Conservation (phyloP, 2,797 vertebrate genomes). For the Moxostoma hubbsi region DNA sequence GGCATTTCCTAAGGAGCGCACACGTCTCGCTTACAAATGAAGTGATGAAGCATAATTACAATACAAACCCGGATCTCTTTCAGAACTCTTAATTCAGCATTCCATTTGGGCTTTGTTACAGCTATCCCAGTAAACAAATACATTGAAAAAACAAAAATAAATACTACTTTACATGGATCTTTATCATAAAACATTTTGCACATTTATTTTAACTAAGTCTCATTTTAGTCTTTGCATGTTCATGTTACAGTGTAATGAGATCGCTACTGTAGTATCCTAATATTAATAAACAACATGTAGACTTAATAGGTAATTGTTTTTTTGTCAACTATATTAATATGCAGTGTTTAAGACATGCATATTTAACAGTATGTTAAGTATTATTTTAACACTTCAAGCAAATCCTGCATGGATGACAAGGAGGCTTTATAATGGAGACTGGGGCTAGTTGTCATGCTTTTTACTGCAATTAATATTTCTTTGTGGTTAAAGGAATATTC, state of each 20-base stretch:
- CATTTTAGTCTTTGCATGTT: not conserved
- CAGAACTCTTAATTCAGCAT: slow-evolving; percentile 41
- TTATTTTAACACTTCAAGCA: too few relatives aligned
- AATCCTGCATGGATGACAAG: too few relatives aligned
- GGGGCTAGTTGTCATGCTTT: too few relatives aligned
- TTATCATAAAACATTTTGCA: not conserved
- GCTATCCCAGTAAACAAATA: slow-evolving; percentile 2
- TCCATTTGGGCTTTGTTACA: slow-evolving; percentile 18
- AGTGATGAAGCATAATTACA: slow-evolving; percentile 53
- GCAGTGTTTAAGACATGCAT: too few relatives aligned
- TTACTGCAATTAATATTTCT: too few relatives aligned
- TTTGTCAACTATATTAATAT: too few relatives aligned
- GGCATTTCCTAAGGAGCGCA: slow-evolving; percentile 59
- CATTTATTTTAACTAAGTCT: not conserved
- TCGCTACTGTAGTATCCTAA: not conserved
- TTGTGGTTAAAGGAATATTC: too few relatives aligned
- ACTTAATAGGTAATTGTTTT: not conserved
- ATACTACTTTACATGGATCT: slow-evolving; percentile 5
- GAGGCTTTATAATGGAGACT: too few relatives aligned
- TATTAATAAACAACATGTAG: not conserved
- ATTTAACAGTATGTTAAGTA: too few relatives aligned
- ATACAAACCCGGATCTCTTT: slow-evolving; percentile 18
- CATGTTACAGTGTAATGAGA: not conserved
- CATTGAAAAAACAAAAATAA: not conserved
- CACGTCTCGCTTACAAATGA: slow-evolving; percentile 55